A percentile compares a stretch with the other conserved stretches of the same genome.
phyloP scores from a whole-genome alignment of 2,113 vertebrate species.

The Thamnophis sirtalis region DNA sequence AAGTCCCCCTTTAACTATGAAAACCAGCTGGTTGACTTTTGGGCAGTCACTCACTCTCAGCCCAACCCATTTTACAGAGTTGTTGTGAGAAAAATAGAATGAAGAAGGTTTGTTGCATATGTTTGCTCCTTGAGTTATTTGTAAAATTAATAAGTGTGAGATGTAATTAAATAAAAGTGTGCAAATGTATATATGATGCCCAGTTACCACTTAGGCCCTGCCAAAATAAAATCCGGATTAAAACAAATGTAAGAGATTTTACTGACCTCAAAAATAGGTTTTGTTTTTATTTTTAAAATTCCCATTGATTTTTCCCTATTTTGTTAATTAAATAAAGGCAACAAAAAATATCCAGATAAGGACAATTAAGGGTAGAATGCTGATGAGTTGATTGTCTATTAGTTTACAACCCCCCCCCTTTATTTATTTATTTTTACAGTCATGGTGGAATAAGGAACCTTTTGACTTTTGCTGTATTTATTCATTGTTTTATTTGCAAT shows the following conservation, averaged over 20 bases:
- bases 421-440: not conserved
- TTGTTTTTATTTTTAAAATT: not conserved
- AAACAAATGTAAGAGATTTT: not conserved
- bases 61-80: not conserved
- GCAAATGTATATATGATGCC: not conserved
- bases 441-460: not conserved
- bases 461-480: not conserved
- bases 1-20: not conserved
- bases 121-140: not conserved
- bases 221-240: not conserved
- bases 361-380: not conserved
- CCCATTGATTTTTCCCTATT: not conserved
- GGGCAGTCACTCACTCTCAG: not conserved
- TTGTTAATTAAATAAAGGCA: not conserved
- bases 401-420: not conserved
- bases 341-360: not conserved
- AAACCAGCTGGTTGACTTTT: not conserved
- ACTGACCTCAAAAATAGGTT: not conserved
- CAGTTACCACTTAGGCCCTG: not conserved
- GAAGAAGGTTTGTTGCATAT: not conserved
- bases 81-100: not conserved
- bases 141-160: too few relatives aligned
- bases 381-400: not conserved
- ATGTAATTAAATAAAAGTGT: not conserved
- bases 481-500: not conserved